A percentile compares a stretch with the other conserved stretches of the same genome.
These are phyloP conservation scores for Phrynocephalus vlangalii DNA, from an alignment of 2,797 vertebrate genomes.

Conservation along the genomic window DNA sequence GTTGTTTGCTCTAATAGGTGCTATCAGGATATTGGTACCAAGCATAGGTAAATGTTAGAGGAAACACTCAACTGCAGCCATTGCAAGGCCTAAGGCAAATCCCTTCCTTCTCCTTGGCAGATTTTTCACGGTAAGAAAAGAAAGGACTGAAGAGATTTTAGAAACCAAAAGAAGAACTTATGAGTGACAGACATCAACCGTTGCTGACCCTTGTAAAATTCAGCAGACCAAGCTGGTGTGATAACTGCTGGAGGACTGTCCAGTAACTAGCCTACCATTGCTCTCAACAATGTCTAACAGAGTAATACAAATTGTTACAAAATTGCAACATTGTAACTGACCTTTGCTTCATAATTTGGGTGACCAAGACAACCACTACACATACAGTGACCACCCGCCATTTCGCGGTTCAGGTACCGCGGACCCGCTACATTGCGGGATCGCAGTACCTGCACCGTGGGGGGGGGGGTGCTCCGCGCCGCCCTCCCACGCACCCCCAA, in stretches of 20 bases:
- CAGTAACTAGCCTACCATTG: neutral
- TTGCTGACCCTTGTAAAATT: neutral
- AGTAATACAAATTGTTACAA: neutral
- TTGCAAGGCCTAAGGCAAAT: neutral
- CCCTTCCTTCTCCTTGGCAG: neutral
- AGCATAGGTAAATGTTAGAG: neutral
- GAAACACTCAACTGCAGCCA: neutral
- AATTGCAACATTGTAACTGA: neutral
- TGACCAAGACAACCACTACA: no score
- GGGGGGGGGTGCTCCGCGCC: no score
- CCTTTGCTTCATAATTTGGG: neutral
- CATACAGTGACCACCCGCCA: no score
- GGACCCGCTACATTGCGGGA: no score
- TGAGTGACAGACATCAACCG: neutral
- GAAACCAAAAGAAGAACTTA: neutral
- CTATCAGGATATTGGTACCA: neutral
- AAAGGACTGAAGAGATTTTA: neutral
- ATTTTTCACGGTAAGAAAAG: neutral
- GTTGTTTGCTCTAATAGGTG: neutral
- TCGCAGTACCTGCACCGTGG: no score
- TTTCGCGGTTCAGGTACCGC: no score
- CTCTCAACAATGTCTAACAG: neutral
- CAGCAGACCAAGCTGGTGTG: neutral
- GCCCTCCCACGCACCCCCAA: no score
- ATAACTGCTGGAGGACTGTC: neutral